Evolutionary conservation across 2,797 vertebrate species (phyloP), one percentile per base, ranked within the genome.

Genomic region (Microctenopoma steveboyesi): DNA sequence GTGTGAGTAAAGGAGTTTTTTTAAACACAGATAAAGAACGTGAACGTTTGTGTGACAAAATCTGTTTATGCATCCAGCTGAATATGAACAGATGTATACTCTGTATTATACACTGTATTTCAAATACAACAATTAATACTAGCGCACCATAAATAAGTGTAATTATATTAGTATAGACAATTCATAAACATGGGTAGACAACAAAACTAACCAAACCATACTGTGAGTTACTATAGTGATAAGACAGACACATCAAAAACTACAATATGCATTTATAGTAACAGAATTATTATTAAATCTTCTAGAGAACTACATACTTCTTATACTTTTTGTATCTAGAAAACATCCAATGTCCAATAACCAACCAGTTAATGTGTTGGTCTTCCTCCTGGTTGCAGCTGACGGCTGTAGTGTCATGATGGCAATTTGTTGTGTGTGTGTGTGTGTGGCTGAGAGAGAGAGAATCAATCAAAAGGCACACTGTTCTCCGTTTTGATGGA

Each of bases 1-100:
- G 95, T 7, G 97, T 99, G 90, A 99, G 98, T 98, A 94, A 46
- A 15, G 58, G 5, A 47, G n/a, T 7, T 13, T 16, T 12, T 30
- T 43, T 5, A 9, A 28, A 7, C 28, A 25, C 12, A 63, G 22
- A 52, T 52, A 42, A 42, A 5, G 4, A 42, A 15, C 12, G 9
- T 35, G 9, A 42, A 42, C 39, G 39, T 14, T 12, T 40, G 10
- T 40, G 10, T 27, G 35, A 47, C 8, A 39, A 33, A 33, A 0
- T 39, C 28, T 15, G n/a, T 14, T 42, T 4, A 13, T 42, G 14
- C 12, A 13, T 4, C 39, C 12, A 12, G 14, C 11, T 12, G 11
- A 42, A 13, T 42, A 42, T 42, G 30, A 33, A 35, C 33, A 8
- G 33, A 33, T 7, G 6, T 33, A 6, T 5, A 33, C 30, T 33